phyloP scores from a whole-genome alignment of 2,797 vertebrate species.

The Gastrophryne carolinensis region DNA sequence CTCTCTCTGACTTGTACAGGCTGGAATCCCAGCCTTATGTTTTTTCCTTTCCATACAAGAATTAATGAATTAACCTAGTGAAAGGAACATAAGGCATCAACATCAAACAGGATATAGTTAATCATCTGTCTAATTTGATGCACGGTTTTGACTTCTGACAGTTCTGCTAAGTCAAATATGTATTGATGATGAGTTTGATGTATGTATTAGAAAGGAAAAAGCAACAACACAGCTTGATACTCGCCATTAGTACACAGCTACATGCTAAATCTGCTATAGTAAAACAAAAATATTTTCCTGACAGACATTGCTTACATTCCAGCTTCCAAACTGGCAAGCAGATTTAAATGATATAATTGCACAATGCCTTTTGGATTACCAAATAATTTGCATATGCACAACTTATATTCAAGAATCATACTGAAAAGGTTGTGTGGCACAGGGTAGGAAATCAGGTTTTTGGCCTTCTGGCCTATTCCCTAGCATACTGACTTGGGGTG shows the following conservation, averaged over 20 bases:
- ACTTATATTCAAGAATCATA: too few species aligned
- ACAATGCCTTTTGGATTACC: too few species aligned
- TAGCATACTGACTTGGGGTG: too few species aligned
- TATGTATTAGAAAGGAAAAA: constrained; percentile 11
- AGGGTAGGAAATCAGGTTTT: too few species aligned
- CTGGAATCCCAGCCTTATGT: not conserved
- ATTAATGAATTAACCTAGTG: constrained; percentile 7
- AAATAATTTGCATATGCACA: too few species aligned
- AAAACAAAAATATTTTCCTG: not conserved
- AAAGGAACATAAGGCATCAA: constrained; percentile 8
- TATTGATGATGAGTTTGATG: constrained; percentile 13
- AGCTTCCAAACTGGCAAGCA: not conserved
- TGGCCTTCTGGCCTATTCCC: too few species aligned
- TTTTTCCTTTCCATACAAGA: not conserved
- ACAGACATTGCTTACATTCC: not conserved
- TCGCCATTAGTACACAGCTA: constrained; percentile 6
- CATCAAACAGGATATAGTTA: constrained; percentile 11
- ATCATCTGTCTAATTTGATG: constrained; percentile 23
- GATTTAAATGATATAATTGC: too few species aligned
- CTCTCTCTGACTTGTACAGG: too few species aligned
- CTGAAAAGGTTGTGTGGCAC: too few species aligned
- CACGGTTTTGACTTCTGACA: constrained; percentile 16
- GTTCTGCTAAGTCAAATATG: not conserved
- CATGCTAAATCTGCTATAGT: constrained; percentile 8
- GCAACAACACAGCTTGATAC: constrained; percentile 30